Conservation (phyloP, 35 echinoderm and acorn worm genomes). For the Lytechinus variegatus region DNA sequence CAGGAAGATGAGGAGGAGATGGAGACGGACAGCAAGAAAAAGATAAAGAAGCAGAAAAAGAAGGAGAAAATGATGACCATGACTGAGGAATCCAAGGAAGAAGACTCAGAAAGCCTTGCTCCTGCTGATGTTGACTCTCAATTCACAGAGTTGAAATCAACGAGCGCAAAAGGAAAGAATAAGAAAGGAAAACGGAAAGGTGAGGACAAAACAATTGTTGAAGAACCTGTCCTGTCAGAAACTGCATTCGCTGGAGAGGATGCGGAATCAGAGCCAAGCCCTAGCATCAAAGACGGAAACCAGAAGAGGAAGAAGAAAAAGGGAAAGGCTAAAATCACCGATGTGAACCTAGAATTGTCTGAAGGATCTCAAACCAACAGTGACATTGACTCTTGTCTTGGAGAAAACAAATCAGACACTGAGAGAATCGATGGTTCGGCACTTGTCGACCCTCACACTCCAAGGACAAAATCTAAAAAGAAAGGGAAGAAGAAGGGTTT, state of each 20-base stretch:
- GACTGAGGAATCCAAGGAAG: constrained; percentile 22
- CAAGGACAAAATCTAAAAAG: constrained; percentile 15
- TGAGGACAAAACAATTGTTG: neutral
- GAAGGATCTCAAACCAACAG: neutral
- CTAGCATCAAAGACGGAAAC: neutral
- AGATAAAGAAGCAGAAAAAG: constrained; percentile 14
- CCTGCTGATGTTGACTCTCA: neutral
- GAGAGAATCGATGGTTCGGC: neutral
- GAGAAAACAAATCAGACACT: neutral
- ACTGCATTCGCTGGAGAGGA: too few species aligned
- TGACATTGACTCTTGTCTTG: neutral
- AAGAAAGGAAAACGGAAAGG: constrained; percentile 24
- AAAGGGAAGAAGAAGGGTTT: neutral
- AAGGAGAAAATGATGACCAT: constrained; percentile 54
- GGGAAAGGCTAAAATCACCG: neutral
- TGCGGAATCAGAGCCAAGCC: neutral
- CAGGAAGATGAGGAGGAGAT: neutral
- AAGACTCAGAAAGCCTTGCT: neutral
- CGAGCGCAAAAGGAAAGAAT: neutral
- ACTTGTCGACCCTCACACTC: neutral
- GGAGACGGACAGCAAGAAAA: constrained; percentile 4
- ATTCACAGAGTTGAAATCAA: neutral
- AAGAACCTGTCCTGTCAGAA: neutral
- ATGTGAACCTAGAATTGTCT: neutral
- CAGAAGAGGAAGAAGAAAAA: neutral